These are phyloP conservation scores for Scomber scombrus DNA, from an alignment of 2,113 vertebrate genomes.

Conservation along the genomic window DNA sequence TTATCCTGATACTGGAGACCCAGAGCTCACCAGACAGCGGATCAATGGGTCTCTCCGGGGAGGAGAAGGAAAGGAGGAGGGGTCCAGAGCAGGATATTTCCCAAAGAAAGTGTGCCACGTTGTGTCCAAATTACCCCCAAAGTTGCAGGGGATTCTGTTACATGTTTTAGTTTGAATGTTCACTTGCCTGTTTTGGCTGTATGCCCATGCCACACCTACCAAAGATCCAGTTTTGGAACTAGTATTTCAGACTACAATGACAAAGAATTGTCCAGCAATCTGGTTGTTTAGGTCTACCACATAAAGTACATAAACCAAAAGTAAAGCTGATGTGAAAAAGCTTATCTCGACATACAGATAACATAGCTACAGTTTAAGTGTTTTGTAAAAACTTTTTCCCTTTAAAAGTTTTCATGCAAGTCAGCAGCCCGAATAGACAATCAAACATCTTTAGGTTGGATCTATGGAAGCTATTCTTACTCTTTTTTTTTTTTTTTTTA, in stretches of 20 bases:
- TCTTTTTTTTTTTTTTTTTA: no score
- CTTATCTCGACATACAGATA: background rate
- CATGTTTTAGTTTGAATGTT: slow-evolving; percentile 83
- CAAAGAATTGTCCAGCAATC: slow-evolving; percentile 44
- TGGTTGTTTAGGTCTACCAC: slow-evolving; percentile 31
- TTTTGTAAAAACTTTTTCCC: no score
- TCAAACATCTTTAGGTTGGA: background rate
- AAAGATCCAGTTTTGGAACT: slow-evolving; percentile 58
- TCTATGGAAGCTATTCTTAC: background rate
- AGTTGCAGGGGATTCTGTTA: slow-evolving; percentile 81
- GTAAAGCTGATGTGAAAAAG: slow-evolving; percentile 2
- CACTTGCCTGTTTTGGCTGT: slow-evolving; percentile 73
- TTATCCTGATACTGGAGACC: slow-evolving; percentile 83
- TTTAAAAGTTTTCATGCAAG: no score
- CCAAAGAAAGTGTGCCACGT: slow-evolving; percentile 80
- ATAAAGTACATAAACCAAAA: slow-evolving; percentile 11
- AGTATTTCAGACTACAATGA: slow-evolving; percentile 62
- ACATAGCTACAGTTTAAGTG: background rate
- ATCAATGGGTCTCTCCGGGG: slow-evolving; percentile 83
- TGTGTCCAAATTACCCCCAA: slow-evolving; percentile 82
- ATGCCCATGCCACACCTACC: slow-evolving; percentile 66
- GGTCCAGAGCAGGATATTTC: slow-evolving; percentile 82
- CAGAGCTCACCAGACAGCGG: slow-evolving; percentile 74
- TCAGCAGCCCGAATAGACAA: background rate
- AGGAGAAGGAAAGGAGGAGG: slow-evolving; percentile 72